Base-by-base conservation (phyloP, 2,888 invertebrate genomes). In the Trachelus stipa region DNA sequence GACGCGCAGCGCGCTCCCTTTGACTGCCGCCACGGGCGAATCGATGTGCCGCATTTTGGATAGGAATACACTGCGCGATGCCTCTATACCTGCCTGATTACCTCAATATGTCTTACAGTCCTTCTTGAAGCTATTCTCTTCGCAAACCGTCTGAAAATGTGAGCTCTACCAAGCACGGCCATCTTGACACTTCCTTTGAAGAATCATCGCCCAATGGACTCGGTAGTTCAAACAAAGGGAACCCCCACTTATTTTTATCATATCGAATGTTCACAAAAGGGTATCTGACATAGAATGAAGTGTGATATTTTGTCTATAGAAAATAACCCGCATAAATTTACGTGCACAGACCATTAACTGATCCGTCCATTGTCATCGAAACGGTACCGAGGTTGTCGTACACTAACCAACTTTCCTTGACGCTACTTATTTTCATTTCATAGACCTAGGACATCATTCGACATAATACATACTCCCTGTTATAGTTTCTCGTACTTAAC, bases 1-100 rank as follows among this genome's bases (percentile, higher is more conserved):
- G 33, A 31, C 71, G 71, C 34, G 34, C 71, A 71, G 71, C 71
- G 71, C 71, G 71, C 71, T 71, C 15, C 71, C 71, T 71, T 71
- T 71, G 34, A 71, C 33, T 71, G 71, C 71, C 71, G 71, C 31
- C 71, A 33, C 31, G 33, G 71, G 71, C 71, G 71, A 33, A 71
- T 71, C 71, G 71, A 71, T 71, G 71, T 71, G 71, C 23, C 71
- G 71, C 71, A 34, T 71, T 71, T 34, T 12, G 34, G 34, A 23
- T 31, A 9, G 31, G 33, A 71, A 71, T 23, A 56, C 2, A 56
- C 23, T 56, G 23, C 56, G 56, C 3, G 56, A 56, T 56, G 56
- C 56, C 23, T 23, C 56, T 56, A 23, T 56, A 9, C 23, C 56
- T 40, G 40, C 23, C 6, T 56, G 23, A 23, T 56, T 56, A 23